Percentiles rank a stretch among this genome's conserved stretches.
Conservation (phyloP, 2,888 invertebrate species). For the Parochlus steinenii region DNA sequence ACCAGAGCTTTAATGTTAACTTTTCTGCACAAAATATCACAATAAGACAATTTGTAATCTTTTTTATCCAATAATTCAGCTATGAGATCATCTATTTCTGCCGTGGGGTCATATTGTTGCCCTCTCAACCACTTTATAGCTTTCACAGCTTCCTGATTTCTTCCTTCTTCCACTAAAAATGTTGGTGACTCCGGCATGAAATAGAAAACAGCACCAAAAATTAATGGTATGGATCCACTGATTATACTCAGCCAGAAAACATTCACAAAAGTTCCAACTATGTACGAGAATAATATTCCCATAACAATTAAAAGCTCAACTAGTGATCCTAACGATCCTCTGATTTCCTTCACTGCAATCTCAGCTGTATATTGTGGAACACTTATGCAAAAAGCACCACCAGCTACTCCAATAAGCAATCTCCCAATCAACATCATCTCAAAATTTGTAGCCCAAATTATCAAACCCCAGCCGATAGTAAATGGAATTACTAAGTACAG, state of each 20-base stretch:
- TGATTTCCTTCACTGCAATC: constrained; percentile 64
- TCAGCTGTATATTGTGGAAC: constrained; percentile 73
- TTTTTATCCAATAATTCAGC: constrained; percentile 33
- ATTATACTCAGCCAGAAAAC: constrained; percentile 25
- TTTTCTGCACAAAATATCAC: constrained; percentile 38
- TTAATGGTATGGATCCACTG: constrained; percentile 33
- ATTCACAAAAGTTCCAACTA: constrained; percentile 33
- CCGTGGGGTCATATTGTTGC: constrained; percentile 43
- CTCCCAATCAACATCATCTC: constrained; percentile 26
- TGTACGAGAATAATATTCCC: constrained; percentile 66
- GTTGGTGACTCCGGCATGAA: constrained; percentile 82
- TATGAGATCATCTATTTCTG: constrained; percentile 45
- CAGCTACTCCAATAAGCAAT: constrained; percentile 27
- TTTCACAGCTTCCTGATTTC: constrained; percentile 45
- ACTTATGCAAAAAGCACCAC: constrained; percentile 65
- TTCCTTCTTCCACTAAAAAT: constrained; percentile 46
- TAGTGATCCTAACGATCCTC: constrained; percentile 72
- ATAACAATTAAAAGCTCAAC: constrained; percentile 74
- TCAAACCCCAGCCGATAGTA: constrained; percentile 52
- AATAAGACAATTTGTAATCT: constrained; percentile 37
- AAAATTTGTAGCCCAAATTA: constrained; percentile 51
- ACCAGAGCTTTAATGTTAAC: constrained; percentile 44
- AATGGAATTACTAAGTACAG: constrained; percentile 39
- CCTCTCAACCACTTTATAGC: constrained; percentile 63
- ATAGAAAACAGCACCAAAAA: constrained; percentile 53